These are phyloP conservation scores for Cotesia typhae DNA, from an alignment of 1,140 invertebrate genomes.

Conservation along the genomic window DNA sequence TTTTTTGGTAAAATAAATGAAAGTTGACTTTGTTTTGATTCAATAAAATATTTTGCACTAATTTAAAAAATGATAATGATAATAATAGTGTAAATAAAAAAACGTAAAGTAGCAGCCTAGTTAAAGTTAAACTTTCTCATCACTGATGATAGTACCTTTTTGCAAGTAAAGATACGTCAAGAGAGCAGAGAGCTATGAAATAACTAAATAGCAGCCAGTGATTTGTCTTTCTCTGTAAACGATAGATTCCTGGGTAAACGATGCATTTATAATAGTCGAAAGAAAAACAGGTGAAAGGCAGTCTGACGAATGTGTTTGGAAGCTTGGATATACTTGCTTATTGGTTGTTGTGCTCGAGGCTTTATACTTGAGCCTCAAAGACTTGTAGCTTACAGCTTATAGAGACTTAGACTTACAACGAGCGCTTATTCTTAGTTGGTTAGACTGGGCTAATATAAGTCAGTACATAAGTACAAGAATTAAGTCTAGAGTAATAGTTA, in stretches of 20 bases:
- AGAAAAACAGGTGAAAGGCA: slow-evolving; percentile 33
- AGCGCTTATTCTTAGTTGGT: neutral
- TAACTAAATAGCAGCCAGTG: slow-evolving; percentile 6
- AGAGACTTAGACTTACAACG: neutral
- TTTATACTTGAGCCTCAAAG: neutral
- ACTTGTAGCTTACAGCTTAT: neutral
- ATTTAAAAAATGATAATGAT: neutral
- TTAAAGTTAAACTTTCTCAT: neutral
- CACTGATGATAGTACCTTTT: slow-evolving; percentile 9
- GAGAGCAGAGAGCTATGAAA: slow-evolving; percentile 16
- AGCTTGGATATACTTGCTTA: too few relatives aligned
- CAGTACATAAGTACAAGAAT: too few relatives aligned
- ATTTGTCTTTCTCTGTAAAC: slow-evolving; percentile 14
- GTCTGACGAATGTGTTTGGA: slow-evolving; percentile 11
- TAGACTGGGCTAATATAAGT: too few relatives aligned
- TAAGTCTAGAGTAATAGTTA: too few relatives aligned
- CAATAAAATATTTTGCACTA: neutral
- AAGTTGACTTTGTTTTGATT: neutral
- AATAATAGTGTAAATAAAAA: too few relatives aligned
- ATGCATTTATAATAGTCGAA: slow-evolving; percentile 17
- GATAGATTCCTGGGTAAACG: neutral
- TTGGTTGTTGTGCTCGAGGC: too few relatives aligned
- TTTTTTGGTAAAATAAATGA: too few relatives aligned
- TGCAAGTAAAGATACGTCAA: too few relatives aligned
- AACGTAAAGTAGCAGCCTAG: neutral